These are phyloP conservation scores for Symphodus melops DNA, from an alignment of 2,113 vertebrate genomes.

Conservation along the genomic window DNA sequence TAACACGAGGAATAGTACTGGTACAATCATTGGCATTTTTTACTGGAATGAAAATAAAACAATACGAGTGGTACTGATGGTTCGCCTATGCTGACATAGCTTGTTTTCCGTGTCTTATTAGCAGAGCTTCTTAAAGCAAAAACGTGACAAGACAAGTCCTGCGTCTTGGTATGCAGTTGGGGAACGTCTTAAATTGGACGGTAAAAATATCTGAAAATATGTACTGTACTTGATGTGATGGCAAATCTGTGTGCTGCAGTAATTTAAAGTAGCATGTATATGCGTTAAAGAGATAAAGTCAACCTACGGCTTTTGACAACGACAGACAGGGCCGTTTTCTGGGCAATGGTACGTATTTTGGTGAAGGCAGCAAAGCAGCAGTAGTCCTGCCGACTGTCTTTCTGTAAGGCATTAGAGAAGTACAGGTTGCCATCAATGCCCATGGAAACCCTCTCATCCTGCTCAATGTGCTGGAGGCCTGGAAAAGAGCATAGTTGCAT, in stretches of 20 bases:
- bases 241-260: neutral
- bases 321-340: constrained; percentile 90
- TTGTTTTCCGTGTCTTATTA: constrained; percentile 7
- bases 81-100: neutral
- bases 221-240: neutral
- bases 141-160: constrained; percentile 49
- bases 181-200: neutral
- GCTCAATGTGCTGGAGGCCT: constrained; percentile 91
- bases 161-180: constrained; percentile 9
- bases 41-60: constrained; percentile 50
- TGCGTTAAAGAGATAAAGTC: neutral
- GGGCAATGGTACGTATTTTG: constrained; percentile 90
- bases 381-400: constrained; percentile 91
- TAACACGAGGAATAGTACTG: neutral
- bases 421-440: constrained; percentile 92
- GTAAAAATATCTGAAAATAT: neutral
- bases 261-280: neutral
- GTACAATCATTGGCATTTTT: constrained; percentile 4
- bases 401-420: constrained; percentile 90
- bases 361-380: constrained; percentile 91
- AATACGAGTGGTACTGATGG: neutral
- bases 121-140: neutral
- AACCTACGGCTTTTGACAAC: constrained; percentile 89
- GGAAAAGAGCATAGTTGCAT: constrained; percentile 51
- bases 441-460: constrained; percentile 92